Conservation (phyloP, 2,113 vertebrate species). For the Cairina moschata region DNA sequence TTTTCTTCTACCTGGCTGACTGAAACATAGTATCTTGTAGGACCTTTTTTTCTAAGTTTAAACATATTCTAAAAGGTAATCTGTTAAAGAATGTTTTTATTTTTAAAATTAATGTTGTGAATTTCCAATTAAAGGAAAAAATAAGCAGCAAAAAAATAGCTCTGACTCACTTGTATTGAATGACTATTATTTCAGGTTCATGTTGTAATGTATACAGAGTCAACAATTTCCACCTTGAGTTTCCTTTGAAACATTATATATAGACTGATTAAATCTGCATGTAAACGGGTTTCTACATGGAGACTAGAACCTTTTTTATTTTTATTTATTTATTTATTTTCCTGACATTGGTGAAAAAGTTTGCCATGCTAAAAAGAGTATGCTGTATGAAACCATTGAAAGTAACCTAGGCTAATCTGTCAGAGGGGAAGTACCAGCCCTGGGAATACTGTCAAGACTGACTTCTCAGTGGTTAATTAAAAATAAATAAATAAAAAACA, state of each 20-base stretch:
- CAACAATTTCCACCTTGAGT: background rate
- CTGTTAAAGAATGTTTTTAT: background rate
- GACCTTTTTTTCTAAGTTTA: background rate
- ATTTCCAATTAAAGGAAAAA: background rate
- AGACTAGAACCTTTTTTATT: background rate
- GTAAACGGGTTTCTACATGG: background rate
- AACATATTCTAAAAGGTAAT: background rate
- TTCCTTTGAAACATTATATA: background rate
- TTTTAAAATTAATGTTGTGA: background rate
- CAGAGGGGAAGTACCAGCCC: background rate
- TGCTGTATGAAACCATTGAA: background rate
- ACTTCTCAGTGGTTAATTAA: background rate
- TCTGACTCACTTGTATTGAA: background rate
- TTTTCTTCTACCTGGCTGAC: background rate
- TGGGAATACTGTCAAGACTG: background rate
- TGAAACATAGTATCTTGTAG: background rate
- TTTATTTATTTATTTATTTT: background rate
- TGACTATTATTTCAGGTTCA: background rate
- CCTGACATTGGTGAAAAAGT: background rate
- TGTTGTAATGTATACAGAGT: background rate
- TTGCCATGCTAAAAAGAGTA: background rate
- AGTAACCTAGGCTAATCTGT: background rate
- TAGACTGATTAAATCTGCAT: background rate
- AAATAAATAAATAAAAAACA: background rate
- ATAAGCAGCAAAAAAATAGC: background rate